Base-by-base conservation (phyloP, 2,888 invertebrate species). In the Laspeyria flexula region DNA sequence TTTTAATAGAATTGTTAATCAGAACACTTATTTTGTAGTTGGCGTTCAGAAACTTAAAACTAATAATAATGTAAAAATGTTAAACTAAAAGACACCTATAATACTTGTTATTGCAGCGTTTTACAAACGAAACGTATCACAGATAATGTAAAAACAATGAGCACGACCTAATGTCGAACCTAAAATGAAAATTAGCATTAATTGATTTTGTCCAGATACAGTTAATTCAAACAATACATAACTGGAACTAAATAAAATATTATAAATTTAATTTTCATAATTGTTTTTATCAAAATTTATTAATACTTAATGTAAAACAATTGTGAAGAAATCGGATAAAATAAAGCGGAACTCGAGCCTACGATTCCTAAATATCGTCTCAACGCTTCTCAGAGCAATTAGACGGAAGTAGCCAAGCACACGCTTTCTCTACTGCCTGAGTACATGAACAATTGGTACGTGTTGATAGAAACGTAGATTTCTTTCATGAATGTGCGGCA, bases 71-170 rank as follows among this genome's bases (percentile, higher is more conserved):
- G 10, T 40, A 38, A 43, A 35, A 18, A 37, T 46, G 49, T 43
- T 58, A 39, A 58, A 67, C 60, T 67, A 70, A 66, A 60, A 73
- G 60, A 71, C 69, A 73, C 72, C 65, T 81, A 79, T 74, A 83
- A 84, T 83, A 85, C 81, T 83, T 59, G 76, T 84, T 86, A 88
- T 87, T 86, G 87, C 86, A 83, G 81, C 59, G 79, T 78, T 83
- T 82, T 83, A 83, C 78, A 79, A 87, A 88, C 80, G 75, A 82
- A 88, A 85, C 77, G 81, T 90, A 90, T 91, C 90, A 91, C 90
- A 91, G 90, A 90, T 83, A 83, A 83, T 72, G 74, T 78, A 81
- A 81, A 54, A 77, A 75, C 57, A n/a, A 71, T 79, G 83, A 86
- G 81, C 79, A 73, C 73, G 63, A 69, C 50, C 52, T 67, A 54